Base-by-base conservation (phyloP, 2,113 vertebrate species). In the Sander lucioperca region DNA sequence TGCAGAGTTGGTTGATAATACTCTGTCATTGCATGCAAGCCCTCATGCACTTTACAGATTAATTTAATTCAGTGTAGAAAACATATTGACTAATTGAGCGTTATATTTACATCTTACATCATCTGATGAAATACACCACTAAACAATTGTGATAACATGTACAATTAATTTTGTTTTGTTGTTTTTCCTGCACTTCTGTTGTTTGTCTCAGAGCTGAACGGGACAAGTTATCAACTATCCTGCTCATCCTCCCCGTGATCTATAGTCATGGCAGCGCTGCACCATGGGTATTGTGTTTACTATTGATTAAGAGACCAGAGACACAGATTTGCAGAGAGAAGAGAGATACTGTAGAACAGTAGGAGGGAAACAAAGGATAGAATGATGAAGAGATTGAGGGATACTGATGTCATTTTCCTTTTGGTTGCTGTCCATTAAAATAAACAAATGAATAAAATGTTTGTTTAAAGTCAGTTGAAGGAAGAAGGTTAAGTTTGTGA, bases 241-340 rank as follows among this genome's bases (percentile, higher is more conserved):
- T 30, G 9, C 51, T 57, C 68, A 23, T 68, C 56, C 61, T 74
- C 62, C 45, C 63, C 36, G 13, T 69, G 62, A 91, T 86, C 71
- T 81, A 84, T 89, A 88, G 57, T 85, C 58, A 88, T 70, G 23
- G 79, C 78, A 78, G 77, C 3, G 21, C 61, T 62, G 77, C 84
- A 62, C 71, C 77, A 59, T 71, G 82, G 88, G 77, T 65, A 82
- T 58, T 73, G 64, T 84, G 69, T 87, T 90, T 77, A 88, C 85
- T 77, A 86, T 78, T 87, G 82, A 89, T 88, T 67, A 53, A 57
- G 76, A 87, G 39, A 64, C 18, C 1, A 53, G 39, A 50, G 39
- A 18, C 15, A 16, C 33, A 33, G 33, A 33, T 3, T 33, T 33
- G 6, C 8, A 50, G 53, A 33, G 18, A 33, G 48, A 16, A n/a